Evolutionary conservation across 2,888 invertebrate species (phyloP).

Genomic region (Gibbula magus): DNA sequence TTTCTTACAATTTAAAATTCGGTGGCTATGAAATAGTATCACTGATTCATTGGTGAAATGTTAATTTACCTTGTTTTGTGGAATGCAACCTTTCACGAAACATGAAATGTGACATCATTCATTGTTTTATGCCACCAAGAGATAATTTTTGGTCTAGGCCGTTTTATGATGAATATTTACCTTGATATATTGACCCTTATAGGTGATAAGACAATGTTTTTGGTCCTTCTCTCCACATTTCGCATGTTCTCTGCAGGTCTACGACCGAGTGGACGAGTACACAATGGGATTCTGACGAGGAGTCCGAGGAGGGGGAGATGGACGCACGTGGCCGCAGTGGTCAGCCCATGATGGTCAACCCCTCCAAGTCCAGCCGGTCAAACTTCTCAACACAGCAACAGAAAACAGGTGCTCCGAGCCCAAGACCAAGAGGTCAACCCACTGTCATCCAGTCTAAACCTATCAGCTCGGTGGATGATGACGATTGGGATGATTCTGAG

Average conservation of each 20-base stretch:
- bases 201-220: background rate
- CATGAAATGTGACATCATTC: too few species aligned
- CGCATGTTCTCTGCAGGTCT: slow-evolving; percentile 37
- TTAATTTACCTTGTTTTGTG: too few species aligned
- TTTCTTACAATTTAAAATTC: too few species aligned
- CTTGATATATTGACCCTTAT: background rate
- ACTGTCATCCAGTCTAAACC: slow-evolving; percentile 54
- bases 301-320: slow-evolving; percentile 81
- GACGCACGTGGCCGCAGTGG: slow-evolving; percentile 60
- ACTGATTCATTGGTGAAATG: too few species aligned
- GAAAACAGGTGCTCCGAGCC: slow-evolving; percentile 29
- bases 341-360: background rate
- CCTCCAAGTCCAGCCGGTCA: slow-evolving; percentile 11
- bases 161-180: too few species aligned
- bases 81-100: too few species aligned
- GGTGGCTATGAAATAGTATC: too few species aligned
- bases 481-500: slow-evolving; percentile 52
- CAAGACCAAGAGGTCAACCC: slow-evolving; percentile 41
- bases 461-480: slow-evolving; percentile 48
- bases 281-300: slow-evolving; percentile 64
- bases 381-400: slow-evolving; percentile 32
- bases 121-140: too few species aligned
- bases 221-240: background rate
- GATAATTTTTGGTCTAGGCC: too few species aligned
- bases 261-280: slow-evolving; percentile 67